Evolutionary conservation across 2,797 vertebrate species (phyloP), one percentile per base, ranked within the genome.

Genomic region (Tamandua tetradactyla): DNA sequence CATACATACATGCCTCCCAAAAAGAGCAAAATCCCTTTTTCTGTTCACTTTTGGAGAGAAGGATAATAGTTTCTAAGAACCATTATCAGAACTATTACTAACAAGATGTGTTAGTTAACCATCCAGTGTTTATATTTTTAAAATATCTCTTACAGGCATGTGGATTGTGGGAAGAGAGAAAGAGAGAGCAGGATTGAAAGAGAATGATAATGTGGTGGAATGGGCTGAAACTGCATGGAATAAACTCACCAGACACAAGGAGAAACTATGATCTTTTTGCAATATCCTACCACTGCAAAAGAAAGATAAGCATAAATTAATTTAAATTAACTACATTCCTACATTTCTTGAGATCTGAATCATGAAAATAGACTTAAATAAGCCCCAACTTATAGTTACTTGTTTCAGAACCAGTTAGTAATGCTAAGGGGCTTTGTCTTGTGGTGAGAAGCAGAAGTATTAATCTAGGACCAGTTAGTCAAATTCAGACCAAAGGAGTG

Each of bases 321-420:
- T 14, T 87, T n/a, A 68, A 18, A 83, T 49, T 69, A 25, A 83
- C 18, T 87, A 61, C 40, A 91, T 44, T 15, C 13, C 25, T 2
- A 23, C 7, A n/a, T 72, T 80, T 62, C n/a, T 72, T 47, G 18
- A 74, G 22, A 79, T n/a, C 4, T 35, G 35, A 87, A 80, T 15
- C 47, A 76, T 75, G 15, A 79, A 93, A 96, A 80, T 5, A 79
- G 61, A 8, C 62, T 37, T 83, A 80, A 69, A 62, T 84, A 62
- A 87, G 8, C 5, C 20, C 23, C 7, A 4, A n/a, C 12, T 40
- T 78, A 20, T 7, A 55, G 52, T 55, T 22, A 69, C 11, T 79
- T 68, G 30, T 72, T 84, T 69, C 44, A 49, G 59, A 79, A 64
- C 4, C 15, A 32, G 8, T 25, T 72, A 20, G 69, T 27, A 3